Evolutionary conservation across 2,797 vertebrate genomes (phyloP).

Genomic region (Lutjanus argentimaculatus): DNA sequence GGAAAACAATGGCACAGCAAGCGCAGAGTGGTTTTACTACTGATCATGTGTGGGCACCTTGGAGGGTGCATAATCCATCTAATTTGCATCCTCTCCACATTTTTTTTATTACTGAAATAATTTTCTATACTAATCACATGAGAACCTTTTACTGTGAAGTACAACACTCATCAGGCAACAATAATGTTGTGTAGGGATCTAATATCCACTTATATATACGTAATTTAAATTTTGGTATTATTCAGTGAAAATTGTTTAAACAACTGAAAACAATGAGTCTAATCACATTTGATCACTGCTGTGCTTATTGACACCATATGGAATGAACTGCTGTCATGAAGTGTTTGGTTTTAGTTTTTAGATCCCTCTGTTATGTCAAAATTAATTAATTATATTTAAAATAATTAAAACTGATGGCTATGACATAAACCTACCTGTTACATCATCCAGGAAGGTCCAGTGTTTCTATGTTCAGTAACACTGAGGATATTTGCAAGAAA

Average conservation of each 20-base stretch:
- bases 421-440: no score
- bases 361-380: not conserved
- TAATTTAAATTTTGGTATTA: not conserved
- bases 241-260: not conserved
- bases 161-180: not conserved
- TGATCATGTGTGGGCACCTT: no score
- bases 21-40: no score
- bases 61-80: constrained; percentile 2
- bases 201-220: not conserved
- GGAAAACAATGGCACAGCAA: no score
- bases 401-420: no score
- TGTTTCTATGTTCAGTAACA: not conserved
- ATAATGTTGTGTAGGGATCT: not conserved
- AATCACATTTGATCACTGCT: no score
- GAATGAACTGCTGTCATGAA: not conserved
- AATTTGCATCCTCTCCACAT: not conserved
- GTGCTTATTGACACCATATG: no score
- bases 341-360: constrained; percentile 6
- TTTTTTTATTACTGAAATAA: constrained; percentile 5
- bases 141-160: constrained; percentile 2
- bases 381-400: no score
- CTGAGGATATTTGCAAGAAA: not conserved
- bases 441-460: not conserved
- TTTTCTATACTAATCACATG: not conserved
- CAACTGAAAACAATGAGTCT: not conserved